Percentiles rank a stretch among this genome's conserved stretches.
Evolutionary conservation across 1,140 invertebrate species (phyloP).

Genomic region (Neomicropteryx cornuta): DNA sequence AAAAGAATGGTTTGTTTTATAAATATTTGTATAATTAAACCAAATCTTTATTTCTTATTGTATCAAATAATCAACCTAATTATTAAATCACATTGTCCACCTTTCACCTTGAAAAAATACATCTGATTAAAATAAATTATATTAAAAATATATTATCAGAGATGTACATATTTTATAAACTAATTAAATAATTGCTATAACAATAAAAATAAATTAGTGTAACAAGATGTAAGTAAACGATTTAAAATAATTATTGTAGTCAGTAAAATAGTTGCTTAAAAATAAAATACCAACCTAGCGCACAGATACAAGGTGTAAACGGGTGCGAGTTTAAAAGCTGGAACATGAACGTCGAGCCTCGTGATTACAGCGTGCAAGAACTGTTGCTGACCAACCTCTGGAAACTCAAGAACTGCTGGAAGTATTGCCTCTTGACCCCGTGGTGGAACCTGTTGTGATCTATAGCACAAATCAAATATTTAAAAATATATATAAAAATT

Average conservation of each 20-base stretch:
- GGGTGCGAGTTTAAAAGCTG: slow-evolving; percentile 80
- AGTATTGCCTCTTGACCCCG: slow-evolving; percentile 79
- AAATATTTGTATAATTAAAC: too few species aligned
- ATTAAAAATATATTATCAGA: not conserved
- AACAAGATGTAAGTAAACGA: too few species aligned
- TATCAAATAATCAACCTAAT: too few species aligned
- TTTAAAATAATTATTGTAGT: too few species aligned
- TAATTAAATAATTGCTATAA: slow-evolving; percentile 1
- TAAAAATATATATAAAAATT: not conserved
- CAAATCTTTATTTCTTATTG: too few species aligned
- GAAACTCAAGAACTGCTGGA: slow-evolving; percentile 88
- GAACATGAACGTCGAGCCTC: slow-evolving; percentile 73
- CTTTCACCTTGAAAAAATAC: too few species aligned
- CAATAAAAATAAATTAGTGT: not conserved
- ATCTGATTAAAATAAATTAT: too few species aligned
- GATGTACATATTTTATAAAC: slow-evolving; percentile 1
- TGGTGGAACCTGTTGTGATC: slow-evolving; percentile 26
- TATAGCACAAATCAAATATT: not conserved
- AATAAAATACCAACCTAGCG: too few species aligned
- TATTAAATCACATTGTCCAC: too few species aligned
- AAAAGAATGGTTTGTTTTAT: too few species aligned
- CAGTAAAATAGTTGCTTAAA: too few species aligned
- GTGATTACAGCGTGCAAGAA: slow-evolving; percentile 81
- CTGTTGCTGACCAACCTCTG: slow-evolving; percentile 86
- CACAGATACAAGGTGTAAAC: slow-evolving; percentile 93